Conservation (phyloP, 2,888 invertebrate genomes). For the Emesis furor region DNA sequence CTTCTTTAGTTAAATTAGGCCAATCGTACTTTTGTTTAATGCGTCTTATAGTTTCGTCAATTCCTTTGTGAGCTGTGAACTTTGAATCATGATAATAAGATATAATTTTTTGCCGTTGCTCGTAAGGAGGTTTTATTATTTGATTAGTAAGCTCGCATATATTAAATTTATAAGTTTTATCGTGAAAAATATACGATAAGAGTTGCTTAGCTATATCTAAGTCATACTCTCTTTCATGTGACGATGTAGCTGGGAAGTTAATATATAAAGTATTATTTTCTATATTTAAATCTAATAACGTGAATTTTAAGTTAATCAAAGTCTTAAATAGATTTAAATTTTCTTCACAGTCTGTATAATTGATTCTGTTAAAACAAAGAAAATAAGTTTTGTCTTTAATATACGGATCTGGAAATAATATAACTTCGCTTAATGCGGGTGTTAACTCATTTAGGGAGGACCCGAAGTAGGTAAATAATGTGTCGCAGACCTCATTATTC, state of each 20-base stretch:
- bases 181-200: neutral
- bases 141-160: slow-evolving; percentile 15
- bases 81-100: slow-evolving; percentile 46
- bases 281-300: neutral
- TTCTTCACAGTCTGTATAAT: neutral
- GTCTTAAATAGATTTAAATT: slow-evolving; percentile 5
- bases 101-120: slow-evolving; percentile 51
- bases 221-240: slow-evolving; percentile 8
- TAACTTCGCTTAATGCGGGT: slow-evolving; percentile 1
- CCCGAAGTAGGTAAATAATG: slow-evolving; percentile 1
- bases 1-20: slow-evolving; percentile 50
- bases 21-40: slow-evolving; percentile 50
- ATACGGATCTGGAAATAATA: slow-evolving; percentile 8
- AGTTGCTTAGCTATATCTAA: slow-evolving; percentile 13
- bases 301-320: neutral
- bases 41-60: slow-evolving; percentile 43
- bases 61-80: slow-evolving; percentile 47
- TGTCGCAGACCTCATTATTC: neutral
- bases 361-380: slow-evolving; percentile 21
- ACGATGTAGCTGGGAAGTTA: neutral
- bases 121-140: slow-evolving; percentile 22
- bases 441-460: neutral
- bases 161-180: slow-evolving; percentile 12
- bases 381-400: slow-evolving; percentile 8
- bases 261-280: slow-evolving; percentile 4